Evolutionary conservation across 1,140 invertebrate species (phyloP).

Genomic region (Chymomyza costata): DNA sequence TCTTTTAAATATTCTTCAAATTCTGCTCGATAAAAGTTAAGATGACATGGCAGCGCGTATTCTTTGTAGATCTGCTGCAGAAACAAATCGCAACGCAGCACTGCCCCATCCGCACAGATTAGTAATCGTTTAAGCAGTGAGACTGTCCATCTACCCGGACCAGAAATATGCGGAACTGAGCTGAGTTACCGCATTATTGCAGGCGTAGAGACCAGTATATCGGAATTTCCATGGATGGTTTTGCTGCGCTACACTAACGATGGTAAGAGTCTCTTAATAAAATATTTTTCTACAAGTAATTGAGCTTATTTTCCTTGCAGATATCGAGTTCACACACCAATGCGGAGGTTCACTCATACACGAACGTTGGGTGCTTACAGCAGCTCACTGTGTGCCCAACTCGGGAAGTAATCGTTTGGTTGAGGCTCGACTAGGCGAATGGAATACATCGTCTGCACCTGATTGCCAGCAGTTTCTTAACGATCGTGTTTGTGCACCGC

Average conservation of each 20-base stretch:
- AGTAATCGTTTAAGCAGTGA: neutral
- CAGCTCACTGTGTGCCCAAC: slow-evolving; percentile 34
- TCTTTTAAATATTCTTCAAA: no score
- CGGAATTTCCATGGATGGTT: slow-evolving; percentile 50
- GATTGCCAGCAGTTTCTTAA: slow-evolving; percentile 16
- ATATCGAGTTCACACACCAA: slow-evolving; percentile 5
- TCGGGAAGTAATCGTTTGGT: neutral
- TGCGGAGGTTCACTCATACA: slow-evolving; percentile 39
- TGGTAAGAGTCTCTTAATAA: slow-evolving; percentile 30
- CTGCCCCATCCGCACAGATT: neutral
- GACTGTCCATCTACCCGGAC: slow-evolving; percentile 11
- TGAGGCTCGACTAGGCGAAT: slow-evolving; percentile 38
- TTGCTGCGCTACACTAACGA: slow-evolving; percentile 25
- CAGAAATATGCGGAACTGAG: slow-evolving; percentile 11
- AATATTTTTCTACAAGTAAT: neutral
- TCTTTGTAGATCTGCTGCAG: neutral
- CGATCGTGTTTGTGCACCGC: slow-evolving; percentile 16
- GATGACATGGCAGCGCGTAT: no score
- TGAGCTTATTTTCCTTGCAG: slow-evolving; percentile 3
- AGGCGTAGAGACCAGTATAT: slow-evolving; percentile 16
- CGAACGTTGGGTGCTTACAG: slow-evolving; percentile 38
- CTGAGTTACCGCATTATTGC: slow-evolving; percentile 22
- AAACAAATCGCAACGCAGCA: neutral
- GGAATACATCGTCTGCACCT: slow-evolving; percentile 19
- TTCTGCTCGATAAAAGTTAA: no score